Percentiles rank a stretch among this genome's conserved stretches.
phyloP scores from a whole-genome alignment of 1,140 invertebrate species.

The roundworm (Caenorhabditis elegans) region DNA sequence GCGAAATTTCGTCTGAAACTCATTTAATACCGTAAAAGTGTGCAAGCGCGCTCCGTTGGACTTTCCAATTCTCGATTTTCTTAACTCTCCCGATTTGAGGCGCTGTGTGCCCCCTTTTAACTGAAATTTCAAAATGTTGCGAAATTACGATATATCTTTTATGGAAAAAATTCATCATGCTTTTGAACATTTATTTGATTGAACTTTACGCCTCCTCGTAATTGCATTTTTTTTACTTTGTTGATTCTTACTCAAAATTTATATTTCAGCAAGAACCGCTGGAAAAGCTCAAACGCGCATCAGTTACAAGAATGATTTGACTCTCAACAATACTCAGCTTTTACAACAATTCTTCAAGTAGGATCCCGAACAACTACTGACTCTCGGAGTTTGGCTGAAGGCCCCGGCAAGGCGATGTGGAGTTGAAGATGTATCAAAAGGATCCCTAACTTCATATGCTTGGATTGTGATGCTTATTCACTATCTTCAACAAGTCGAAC shows the following conservation, averaged over 20 bases:
- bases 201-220: no score
- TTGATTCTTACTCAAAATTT: background rate
- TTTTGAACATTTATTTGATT: no score
- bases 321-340: slow-evolving; percentile 88
- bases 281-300: slow-evolving; percentile 68
- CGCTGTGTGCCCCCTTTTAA: no score
- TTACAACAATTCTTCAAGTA: slow-evolving; percentile 82
- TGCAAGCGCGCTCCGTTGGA: no score
- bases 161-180: no score
- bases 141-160: no score
- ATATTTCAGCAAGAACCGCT: slow-evolving; percentile 7
- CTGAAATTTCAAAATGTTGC: no score
- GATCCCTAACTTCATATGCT: slow-evolving; percentile 91
- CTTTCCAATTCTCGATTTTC: no score
- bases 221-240: no score
- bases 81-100: no score
- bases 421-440: slow-evolving; percentile 90
- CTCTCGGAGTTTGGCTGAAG: slow-evolving; percentile 66
- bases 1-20: no score
- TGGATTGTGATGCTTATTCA: slow-evolving; percentile 90
- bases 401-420: slow-evolving; percentile 84
- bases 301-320: slow-evolving; percentile 90
- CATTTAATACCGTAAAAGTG: no score
- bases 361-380: background rate
- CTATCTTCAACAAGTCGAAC: slow-evolving; percentile 84